These are phyloP conservation scores for Creontiades dilutus DNA, from an alignment of 2,888 invertebrate genomes.

Conservation along the genomic window DNA sequence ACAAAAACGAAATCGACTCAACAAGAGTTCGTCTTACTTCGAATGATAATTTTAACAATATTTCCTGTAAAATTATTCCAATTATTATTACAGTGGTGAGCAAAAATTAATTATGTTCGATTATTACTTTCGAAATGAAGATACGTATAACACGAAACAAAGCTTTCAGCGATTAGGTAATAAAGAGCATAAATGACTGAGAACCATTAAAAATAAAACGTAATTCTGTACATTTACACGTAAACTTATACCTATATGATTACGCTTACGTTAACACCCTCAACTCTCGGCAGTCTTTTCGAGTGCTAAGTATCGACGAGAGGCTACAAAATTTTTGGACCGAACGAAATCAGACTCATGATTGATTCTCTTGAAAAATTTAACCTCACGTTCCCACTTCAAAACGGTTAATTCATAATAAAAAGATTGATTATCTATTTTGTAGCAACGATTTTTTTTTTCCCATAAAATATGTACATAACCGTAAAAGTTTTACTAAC, in stretches of 20 bases:
- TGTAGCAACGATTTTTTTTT: slow-evolving; percentile 22
- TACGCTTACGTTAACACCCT: slow-evolving; percentile 56
- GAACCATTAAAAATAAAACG: not conserved
- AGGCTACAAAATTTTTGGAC: slow-evolving; percentile 68
- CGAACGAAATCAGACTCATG: slow-evolving; percentile 69
- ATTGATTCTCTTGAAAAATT: slow-evolving; percentile 23
- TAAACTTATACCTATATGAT: slow-evolving; percentile 6
- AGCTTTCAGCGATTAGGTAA: not conserved
- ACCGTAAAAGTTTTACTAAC: not conserved
- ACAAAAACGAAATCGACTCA: slow-evolving; percentile 14
- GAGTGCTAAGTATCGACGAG: slow-evolving; percentile 33
- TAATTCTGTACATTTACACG: not conserved
- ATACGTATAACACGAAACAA: not conserved
- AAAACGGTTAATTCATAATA: not conserved
- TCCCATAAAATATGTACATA: slow-evolving; percentile 33
- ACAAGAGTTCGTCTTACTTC: not conserved
- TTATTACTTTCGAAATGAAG: not conserved
- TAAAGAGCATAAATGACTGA: slow-evolving; percentile 18
- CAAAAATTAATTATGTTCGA: slow-evolving; percentile 24
- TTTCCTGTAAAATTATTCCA: not conserved
- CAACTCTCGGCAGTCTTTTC: slow-evolving; percentile 59
- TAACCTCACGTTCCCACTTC: slow-evolving; percentile 10
- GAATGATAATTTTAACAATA: slow-evolving; percentile 24
- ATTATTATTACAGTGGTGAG: slow-evolving; percentile 3
- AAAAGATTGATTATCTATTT: slow-evolving; percentile 28